Base-by-base conservation (phyloP, 2,113 vertebrate genomes). In the Hypocryptadius cinnamomeus region DNA sequence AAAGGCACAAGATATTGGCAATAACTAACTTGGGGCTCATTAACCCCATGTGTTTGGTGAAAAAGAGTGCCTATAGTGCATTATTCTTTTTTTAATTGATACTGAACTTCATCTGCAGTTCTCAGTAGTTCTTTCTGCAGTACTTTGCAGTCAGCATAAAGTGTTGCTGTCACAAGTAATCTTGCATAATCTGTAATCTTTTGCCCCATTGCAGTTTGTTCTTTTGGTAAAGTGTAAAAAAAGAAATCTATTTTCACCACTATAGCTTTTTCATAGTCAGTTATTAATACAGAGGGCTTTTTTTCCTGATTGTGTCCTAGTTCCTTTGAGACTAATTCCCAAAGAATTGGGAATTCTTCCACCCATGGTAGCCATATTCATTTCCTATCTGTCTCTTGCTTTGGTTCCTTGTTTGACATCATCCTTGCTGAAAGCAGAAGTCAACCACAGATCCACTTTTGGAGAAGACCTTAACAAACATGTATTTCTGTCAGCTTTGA, bases 141-240 rank as follows among this genome's bases (percentile, higher is more conserved):
- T 77, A 45, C 71, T 93, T 60, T 85, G 76, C 86, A 96, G 83
- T 66, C 63, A 88, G 59, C 40, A 44, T 64, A 24, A 85, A 90
- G 66, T 9, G 0, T 60, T 92, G 57, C 57, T 92, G 61, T 76
- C 57, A 33, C 48, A 53, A 96, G 25, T 79, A 53, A 73, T 88
- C 82, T 95, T 96, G 79, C 79, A 51, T 65, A 82, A 94, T 91
- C 87, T 85, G 12, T 76, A 79, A 91, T 87, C 76, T 95, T 95
- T 83, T 73, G 37, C 39, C 50, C 37, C 71, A 11, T 77, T 85
- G 33, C n/a, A 37, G 22, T 69, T 92, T 87, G 22, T 70, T 64
- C 28, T 63, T 76, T 20, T 69, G 31, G 63, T 77, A 61, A 69
- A 37, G 6, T 8, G 4, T n/a, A 63, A 70, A 37, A 84, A 39